A percentile compares a stretch with the other conserved stretches of the same genome.
Evolutionary conservation across 92 coral and sea anemone species (phyloP).

Genomic region (Epizoanthus scotinus): DNA sequence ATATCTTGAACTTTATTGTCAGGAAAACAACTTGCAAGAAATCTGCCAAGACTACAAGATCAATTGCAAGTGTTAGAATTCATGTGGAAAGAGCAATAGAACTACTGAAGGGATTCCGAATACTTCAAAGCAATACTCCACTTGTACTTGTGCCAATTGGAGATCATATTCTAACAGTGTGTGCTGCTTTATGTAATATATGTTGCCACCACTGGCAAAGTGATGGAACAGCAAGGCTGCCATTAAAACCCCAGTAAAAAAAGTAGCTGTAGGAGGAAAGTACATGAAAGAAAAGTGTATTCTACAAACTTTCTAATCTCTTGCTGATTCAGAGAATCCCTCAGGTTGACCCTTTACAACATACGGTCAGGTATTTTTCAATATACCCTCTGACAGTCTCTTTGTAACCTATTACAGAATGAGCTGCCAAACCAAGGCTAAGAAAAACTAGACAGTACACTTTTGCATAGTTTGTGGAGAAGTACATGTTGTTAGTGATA

Average conservation of each 20-base stretch:
- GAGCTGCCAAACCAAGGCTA: too few relatives aligned
- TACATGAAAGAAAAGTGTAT: neutral
- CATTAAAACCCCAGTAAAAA: neutral
- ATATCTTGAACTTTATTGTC: neutral
- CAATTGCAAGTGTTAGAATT: constrained; percentile 50
- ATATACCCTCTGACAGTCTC: too few relatives aligned
- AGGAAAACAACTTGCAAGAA: constrained; percentile 50
- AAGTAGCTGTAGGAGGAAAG: neutral
- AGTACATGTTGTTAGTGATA: too few relatives aligned
- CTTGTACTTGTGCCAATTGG: too few relatives aligned
- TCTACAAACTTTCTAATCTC: neutral
- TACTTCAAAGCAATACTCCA: constrained; percentile 45
- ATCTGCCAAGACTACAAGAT: constrained; percentile 36
- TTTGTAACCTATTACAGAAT: too few relatives aligned
- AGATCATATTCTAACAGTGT: too few relatives aligned
- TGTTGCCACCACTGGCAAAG: constrained; percentile 45
- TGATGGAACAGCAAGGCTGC: neutral
- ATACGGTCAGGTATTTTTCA: too few relatives aligned
- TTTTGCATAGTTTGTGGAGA: too few relatives aligned
- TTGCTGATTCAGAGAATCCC: too few relatives aligned
- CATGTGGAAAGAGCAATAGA: constrained; percentile 49
- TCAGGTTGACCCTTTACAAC: too few relatives aligned
- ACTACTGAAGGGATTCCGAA: constrained; percentile 40
- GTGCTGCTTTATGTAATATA: constrained; percentile 51
- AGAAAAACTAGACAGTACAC: too few relatives aligned